Evolutionary conservation across 23 tunicate species (phyloP).

Genomic region (Diplosoma virens): DNA sequence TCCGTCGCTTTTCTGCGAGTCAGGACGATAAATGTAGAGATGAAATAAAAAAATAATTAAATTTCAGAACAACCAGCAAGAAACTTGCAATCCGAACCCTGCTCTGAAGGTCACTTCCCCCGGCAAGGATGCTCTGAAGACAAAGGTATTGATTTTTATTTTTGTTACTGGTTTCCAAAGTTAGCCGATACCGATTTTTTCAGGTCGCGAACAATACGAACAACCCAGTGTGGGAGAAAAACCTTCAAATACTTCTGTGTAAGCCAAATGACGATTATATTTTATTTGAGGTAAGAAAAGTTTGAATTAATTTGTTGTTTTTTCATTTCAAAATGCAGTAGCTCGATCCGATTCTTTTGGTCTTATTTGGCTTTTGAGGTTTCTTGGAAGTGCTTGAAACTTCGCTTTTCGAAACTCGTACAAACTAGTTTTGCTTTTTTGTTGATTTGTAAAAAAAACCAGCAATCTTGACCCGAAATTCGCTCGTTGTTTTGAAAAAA

Average conservation of each 20-base stretch:
- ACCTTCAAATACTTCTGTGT: slow-evolving; percentile 32
- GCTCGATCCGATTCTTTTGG: no score
- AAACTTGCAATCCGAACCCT: slow-evolving; percentile 40
- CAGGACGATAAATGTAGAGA: background rate
- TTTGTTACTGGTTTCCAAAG: background rate
- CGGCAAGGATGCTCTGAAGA: slow-evolving; percentile 46
- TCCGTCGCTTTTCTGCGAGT: no score
- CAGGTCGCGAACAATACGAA: slow-evolving; percentile 29
- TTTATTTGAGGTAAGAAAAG: slow-evolving; percentile 44
- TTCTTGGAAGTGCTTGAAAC: no score
- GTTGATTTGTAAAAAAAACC: no score
- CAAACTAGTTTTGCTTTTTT: no score
- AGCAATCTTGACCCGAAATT: no score
- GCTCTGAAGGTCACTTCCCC: slow-evolving; percentile 39
- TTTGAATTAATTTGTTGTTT: background rate
- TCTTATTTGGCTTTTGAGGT: no score
- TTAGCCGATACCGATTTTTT: background rate
- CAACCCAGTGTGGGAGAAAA: slow-evolving; percentile 90
- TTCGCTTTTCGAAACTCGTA: no score
- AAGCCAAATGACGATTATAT: slow-evolving; percentile 38
- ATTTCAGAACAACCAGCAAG: background rate
- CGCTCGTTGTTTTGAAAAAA: no score
- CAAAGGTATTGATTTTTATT: slow-evolving; percentile 39
- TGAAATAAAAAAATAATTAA: background rate
- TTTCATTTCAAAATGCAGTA: no score